phyloP scores from a whole-genome alignment of 2,888 invertebrate species.

The Celastrina argiolus region DNA sequence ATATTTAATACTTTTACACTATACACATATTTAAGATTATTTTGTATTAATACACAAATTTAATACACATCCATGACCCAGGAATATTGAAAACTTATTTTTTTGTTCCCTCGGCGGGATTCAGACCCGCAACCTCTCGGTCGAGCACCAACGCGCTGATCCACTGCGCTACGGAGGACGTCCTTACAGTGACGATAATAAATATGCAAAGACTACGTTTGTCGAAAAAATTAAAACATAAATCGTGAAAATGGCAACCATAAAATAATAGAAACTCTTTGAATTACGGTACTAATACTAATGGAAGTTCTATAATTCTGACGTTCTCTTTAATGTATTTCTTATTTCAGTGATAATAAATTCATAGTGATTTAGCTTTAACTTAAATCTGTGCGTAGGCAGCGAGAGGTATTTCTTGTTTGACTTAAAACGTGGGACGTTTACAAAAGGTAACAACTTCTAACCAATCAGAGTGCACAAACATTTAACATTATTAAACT shows the following conservation, averaged over 20 bases:
- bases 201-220: not conserved
- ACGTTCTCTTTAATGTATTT: not conserved
- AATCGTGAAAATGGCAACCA: not conserved
- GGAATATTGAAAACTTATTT: no score
- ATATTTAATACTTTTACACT: no score
- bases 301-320: not conserved
- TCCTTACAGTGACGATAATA: not conserved
- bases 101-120: no score
- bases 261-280: no score
- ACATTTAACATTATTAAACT: conserved; percentile 2
- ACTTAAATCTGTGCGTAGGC: not conserved
- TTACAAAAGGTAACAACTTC: not conserved
- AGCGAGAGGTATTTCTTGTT: not conserved
- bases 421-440: not conserved
- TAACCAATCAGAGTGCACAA: not conserved
- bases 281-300: no score
- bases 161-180: not conserved
- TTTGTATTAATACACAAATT: no score
- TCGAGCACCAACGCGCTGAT: no score
- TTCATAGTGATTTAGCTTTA: not conserved
- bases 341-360: not conserved
- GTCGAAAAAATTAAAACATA: not conserved
- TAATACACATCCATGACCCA: no score
- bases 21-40: no score
- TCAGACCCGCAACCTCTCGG: no score